A percentile compares a stretch with the other conserved stretches of the same genome.
These are phyloP conservation scores for Eurystomus gularis DNA, from an alignment of 2,113 vertebrate genomes.

Conservation along the genomic window DNA sequence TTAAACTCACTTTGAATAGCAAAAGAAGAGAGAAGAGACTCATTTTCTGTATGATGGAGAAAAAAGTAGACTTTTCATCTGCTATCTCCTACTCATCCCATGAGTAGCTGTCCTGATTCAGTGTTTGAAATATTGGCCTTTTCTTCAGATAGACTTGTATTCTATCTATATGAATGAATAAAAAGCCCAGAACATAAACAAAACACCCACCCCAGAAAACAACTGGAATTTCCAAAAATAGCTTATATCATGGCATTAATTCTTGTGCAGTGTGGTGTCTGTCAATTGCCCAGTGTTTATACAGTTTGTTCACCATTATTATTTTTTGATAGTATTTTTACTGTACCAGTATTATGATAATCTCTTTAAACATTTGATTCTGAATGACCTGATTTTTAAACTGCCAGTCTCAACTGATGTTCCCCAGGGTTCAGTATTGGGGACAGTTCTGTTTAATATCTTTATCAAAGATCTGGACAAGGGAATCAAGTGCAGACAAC, in stretches of 20 bases:
- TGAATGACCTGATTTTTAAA: constrained; percentile 25
- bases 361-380: constrained; percentile 8
- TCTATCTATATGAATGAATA: background rate
- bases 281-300: background rate
- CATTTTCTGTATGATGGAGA: background rate
- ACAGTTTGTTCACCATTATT: background rate
- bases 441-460: too few species aligned
- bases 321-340: background rate
- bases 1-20: background rate
- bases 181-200: background rate
- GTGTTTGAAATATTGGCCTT: background rate
- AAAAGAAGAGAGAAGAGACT: background rate
- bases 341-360: background rate
- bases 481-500: too few species aligned
- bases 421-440: too few species aligned
- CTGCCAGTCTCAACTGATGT: too few species aligned
- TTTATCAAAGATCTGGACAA: too few species aligned
- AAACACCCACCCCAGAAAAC: background rate
- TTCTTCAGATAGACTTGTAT: background rate
- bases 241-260: background rate
- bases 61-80: background rate
- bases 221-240: background rate
- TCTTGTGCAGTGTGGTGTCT: background rate
- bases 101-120: background rate
- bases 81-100: background rate